Evolutionary conservation across 2,113 vertebrate genomes (phyloP).

Genomic region (Rhizomys pruinosus): DNA sequence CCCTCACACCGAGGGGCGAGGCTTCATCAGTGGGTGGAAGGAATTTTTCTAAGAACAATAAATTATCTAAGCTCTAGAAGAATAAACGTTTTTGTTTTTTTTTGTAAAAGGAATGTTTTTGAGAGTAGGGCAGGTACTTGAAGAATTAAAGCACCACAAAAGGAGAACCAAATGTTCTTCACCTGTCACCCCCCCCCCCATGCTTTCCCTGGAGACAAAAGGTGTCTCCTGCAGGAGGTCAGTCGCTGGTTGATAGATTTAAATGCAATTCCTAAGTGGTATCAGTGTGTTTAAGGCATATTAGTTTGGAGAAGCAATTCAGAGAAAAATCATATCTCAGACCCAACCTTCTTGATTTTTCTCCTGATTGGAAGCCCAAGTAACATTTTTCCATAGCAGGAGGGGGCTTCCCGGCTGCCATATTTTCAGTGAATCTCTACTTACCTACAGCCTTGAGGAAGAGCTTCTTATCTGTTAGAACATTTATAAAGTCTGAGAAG

Average conservation of each 20-base stretch:
- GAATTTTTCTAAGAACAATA: neutral
- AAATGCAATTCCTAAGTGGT: conserved; percentile 37
- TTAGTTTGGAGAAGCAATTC: conserved; percentile 26
- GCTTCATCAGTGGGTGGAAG: neutral
- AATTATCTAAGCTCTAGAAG: neutral
- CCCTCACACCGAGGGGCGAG: neutral
- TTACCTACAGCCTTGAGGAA: conserved; percentile 80
- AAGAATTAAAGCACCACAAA: conserved; percentile 42
- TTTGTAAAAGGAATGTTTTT: conserved; percentile 25
- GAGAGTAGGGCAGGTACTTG: neutral
- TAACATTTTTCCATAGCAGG: neutral
- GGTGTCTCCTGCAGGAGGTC: neutral
- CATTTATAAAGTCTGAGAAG: conserved; percentile 81
- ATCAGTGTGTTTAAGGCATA: conserved; percentile 32
- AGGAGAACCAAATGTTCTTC: neutral
- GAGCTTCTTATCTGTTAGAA: conserved; percentile 73
- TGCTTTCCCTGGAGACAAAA: neutral
- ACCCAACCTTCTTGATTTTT: neutral
- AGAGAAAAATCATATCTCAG: neutral
- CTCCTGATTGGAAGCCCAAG: neutral
- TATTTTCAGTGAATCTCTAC: conserved; percentile 3
- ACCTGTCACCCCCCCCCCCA: neutral
- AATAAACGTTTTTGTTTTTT: neutral
- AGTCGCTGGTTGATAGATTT: neutral
- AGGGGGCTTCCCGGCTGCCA: neutral